phyloP scores from a whole-genome alignment of 2,888 invertebrate genomes.

The Andrena fulva region DNA sequence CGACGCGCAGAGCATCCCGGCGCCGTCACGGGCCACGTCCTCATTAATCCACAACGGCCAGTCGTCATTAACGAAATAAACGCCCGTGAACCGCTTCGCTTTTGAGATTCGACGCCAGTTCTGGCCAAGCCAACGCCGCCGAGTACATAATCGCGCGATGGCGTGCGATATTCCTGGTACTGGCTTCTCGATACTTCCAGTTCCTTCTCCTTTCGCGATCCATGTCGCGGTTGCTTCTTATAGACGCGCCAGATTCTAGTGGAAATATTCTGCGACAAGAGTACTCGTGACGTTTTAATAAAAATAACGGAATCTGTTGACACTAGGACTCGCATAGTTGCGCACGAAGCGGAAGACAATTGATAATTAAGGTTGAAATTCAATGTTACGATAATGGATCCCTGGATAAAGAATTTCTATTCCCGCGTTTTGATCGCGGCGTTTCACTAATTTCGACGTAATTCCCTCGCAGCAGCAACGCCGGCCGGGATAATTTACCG shows the following conservation, averaged over 20 bases:
- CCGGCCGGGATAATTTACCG: conserved; percentile 34
- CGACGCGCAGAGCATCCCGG: conserved; percentile 37
- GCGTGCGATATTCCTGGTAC: not conserved
- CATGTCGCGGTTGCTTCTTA: not conserved
- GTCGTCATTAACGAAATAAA: conserved; percentile 72
- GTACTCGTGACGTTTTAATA: not conserved
- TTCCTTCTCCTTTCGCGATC: not conserved
- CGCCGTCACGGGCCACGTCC: conserved; percentile 59
- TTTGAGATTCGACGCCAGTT: conserved; percentile 29
- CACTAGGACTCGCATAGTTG: not conserved
- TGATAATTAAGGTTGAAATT: not conserved
- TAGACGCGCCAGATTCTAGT: too few relatives aligned
- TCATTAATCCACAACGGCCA: conserved; percentile 62
- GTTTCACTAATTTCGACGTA: conserved; percentile 29
- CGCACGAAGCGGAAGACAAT: not conserved
- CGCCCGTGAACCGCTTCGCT: conserved; percentile 45
- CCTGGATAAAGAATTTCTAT: not conserved
- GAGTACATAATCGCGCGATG: not conserved
- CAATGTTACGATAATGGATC: not conserved
- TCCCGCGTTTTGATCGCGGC: conserved; percentile 8
- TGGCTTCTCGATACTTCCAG: not conserved
- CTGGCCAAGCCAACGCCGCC: not conserved
- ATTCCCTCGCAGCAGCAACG: conserved; percentile 13
- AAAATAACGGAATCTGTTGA: not conserved
- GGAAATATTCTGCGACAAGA: too few relatives aligned